Base-by-base conservation (phyloP, 2,888 invertebrate genomes). In the Callinectes sapidus region DNA sequence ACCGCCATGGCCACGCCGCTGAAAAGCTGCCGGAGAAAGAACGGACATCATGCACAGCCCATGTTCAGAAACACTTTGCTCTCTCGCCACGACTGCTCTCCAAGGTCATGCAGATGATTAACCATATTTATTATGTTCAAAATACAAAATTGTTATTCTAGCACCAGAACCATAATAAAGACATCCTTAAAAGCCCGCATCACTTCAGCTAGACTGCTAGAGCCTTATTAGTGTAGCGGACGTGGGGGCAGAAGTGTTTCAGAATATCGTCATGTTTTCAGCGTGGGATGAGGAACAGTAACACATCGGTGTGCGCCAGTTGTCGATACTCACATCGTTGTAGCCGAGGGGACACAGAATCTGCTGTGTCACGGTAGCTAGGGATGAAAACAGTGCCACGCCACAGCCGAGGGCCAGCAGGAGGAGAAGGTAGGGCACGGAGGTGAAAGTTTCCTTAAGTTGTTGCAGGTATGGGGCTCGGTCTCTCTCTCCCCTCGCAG, bases 281-380 rank as follows among this genome's bases (percentile, higher is more conserved):
- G 28, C 8, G 5, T 39, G 54, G 39, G 87, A 23, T 87, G 48
- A 14, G 71, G 91, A 42, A n/a, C 48, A 66, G 28, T 39, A 13
- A 28, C 13, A 10, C n/a, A 5, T 89, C 66, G 66, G 23, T 89
- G 66, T 8, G 28, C 89, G 32, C 16, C 10, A 48, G 32, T 28
- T 23, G 54, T 61, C 35, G 0, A 35, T 13, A 91, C 93, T 90
- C 10, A 93, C 94, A 87, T 93, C 93, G n/a, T 89, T n/a, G 89
- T 94, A 94, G 77, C 94, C 94, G 6, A 94, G 87, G n/a, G 92
- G 93, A 89, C 94, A 94, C 32, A 94, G 92, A 35, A 94, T 87
- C 87, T 94, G 94, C 48, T 93, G 93, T 0, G 93, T 90, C n/a
- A 93, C 91, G 61, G 93, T 93, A 39, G 93, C 91, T 32, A 94